Conservation (phyloP, 2,113 vertebrate genomes). For the Bubo bubo region DNA sequence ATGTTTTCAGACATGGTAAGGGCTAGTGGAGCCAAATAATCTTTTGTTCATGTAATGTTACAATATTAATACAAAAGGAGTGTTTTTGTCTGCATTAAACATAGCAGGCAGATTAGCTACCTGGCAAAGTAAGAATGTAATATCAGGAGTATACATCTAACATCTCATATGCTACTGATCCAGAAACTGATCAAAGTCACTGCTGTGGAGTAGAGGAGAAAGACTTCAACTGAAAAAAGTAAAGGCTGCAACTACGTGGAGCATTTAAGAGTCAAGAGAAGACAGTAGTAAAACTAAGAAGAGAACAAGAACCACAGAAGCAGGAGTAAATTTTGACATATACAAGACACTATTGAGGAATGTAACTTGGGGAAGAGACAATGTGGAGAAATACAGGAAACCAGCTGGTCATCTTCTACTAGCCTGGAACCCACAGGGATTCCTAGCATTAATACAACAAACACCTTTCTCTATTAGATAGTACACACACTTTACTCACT, state of each 20-base stretch:
- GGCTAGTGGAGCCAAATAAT: neutral
- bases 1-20: neutral
- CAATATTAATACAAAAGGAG: neutral
- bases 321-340: neutral
- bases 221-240: neutral
- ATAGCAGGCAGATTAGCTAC: neutral
- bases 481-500: neutral
- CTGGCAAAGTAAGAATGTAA: neutral
- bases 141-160: neutral
- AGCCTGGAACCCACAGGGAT: neutral
- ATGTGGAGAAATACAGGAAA: neutral
- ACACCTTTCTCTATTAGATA: neutral
- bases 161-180: rapidly evolving
- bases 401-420: rapidly evolving
- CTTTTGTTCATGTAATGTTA: neutral
- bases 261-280: neutral
- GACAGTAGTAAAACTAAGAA: neutral
- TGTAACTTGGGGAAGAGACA: neutral
- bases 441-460: neutral
- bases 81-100: neutral
- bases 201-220: neutral
- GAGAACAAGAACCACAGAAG: neutral
- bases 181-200: neutral
- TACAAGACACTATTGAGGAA: neutral
- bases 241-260: neutral